These are phyloP conservation scores for Ennomos erosarius DNA, from an alignment of 2,888 invertebrate species.

Conservation along the genomic window DNA sequence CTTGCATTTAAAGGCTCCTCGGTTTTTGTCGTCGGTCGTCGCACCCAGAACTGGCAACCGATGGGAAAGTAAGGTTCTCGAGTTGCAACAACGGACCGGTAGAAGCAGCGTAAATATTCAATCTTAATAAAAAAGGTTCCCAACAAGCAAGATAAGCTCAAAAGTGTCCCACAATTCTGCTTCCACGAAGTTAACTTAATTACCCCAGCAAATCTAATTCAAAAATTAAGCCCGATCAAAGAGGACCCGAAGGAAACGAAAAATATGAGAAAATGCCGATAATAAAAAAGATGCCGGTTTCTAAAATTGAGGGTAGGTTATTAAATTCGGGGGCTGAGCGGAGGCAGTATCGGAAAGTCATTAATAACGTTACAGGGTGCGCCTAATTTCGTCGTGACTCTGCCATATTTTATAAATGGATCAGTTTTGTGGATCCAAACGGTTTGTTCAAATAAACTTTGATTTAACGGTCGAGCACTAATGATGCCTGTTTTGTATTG, in stretches of 20 bases:
- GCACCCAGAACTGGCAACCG: too few species aligned
- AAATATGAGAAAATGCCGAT: constrained; percentile 43
- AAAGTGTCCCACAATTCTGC: constrained; percentile 6
- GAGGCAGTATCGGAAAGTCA: constrained; percentile 79
- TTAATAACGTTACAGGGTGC: constrained; percentile 77
- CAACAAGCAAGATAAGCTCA: constrained; percentile 2
- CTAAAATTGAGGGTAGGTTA: constrained; percentile 62
- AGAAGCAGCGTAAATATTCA: too few species aligned
- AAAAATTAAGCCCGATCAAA: constrained; percentile 39
- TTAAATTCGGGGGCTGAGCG: constrained; percentile 62
- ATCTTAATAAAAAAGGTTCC: neutral
- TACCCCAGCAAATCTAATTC: constrained; percentile 27
- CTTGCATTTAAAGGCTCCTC: too few species aligned
- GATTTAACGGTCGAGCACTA: constrained; percentile 18
- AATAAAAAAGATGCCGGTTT: constrained; percentile 58
- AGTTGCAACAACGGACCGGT: too few species aligned
- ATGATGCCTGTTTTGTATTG: constrained; percentile 23
- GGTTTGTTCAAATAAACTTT: constrained; percentile 47
- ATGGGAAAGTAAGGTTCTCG: too few species aligned
- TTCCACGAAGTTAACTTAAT: constrained; percentile 13
- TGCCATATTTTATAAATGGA: constrained; percentile 66
- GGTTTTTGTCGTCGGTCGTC: too few species aligned
- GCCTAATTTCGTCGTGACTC: constrained; percentile 76
- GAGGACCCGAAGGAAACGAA: constrained; percentile 27
- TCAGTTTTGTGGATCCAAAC: constrained; percentile 57